Conservation (phyloP, 2,888 invertebrate species). For the Noctua pronuba region DNA sequence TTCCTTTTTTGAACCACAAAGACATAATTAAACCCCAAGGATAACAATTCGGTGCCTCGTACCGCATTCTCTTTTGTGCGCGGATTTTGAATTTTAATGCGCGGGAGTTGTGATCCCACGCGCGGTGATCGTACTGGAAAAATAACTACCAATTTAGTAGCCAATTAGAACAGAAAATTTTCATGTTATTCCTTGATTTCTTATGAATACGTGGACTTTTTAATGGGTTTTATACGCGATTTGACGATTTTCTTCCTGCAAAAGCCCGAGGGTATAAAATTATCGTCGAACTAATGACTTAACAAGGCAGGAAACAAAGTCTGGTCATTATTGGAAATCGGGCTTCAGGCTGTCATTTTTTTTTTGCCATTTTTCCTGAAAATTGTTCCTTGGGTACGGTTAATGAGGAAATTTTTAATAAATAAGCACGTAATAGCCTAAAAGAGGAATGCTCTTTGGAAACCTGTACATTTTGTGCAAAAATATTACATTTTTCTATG, state of each 20-base stretch:
- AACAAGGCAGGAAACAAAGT: slow-evolving; percentile 34
- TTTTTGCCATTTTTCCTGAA: slow-evolving; percentile 12
- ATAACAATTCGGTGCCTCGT: slow-evolving; percentile 77
- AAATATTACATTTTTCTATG: not conserved
- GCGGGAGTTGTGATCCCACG: slow-evolving; percentile 39
- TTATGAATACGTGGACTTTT: slow-evolving; percentile 21
- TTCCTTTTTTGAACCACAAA: slow-evolving; percentile 80
- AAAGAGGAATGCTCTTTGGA: not conserved
- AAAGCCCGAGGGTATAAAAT: slow-evolving; percentile 53
- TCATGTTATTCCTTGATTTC: slow-evolving; percentile 32
- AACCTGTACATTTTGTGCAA: not conserved
- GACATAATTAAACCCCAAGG: slow-evolving; percentile 86
- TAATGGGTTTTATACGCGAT: slow-evolving; percentile 11
- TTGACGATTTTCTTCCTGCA: slow-evolving; percentile 12
- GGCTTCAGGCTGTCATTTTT: slow-evolving; percentile 6
- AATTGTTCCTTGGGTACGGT: slow-evolving; percentile 13
- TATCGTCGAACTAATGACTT: slow-evolving; percentile 52
- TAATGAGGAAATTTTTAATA: slow-evolving; percentile 45
- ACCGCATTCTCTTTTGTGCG: slow-evolving; percentile 79
- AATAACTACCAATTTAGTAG: slow-evolving; percentile 31
- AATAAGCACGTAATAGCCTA: slow-evolving; percentile 50
- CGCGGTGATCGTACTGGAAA: slow-evolving; percentile 22
- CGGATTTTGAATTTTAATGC: slow-evolving; percentile 71
- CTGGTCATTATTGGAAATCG: slow-evolving; percentile 16
- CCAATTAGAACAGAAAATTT: slow-evolving; percentile 34